These are phyloP conservation scores for Standfussiana lucernea DNA, from an alignment of 2,888 invertebrate genomes.

Conservation along the genomic window DNA sequence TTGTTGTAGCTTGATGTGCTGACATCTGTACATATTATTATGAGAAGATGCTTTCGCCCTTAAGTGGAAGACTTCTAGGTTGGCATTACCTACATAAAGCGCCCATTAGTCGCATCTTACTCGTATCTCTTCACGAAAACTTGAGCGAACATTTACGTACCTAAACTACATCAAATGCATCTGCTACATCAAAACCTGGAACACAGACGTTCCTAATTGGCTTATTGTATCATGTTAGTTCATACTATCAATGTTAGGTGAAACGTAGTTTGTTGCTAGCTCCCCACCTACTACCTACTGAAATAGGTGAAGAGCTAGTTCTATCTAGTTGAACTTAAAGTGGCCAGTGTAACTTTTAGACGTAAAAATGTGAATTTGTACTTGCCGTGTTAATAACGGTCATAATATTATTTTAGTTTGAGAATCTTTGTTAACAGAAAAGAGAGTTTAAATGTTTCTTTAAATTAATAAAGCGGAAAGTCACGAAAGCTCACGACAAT, in stretches of 20 bases:
- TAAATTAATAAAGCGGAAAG: background rate
- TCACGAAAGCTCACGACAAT: background rate
- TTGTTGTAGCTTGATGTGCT: too few relatives aligned
- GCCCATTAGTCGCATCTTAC: too few relatives aligned
- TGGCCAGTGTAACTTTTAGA: background rate
- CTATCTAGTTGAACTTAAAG: slow-evolving; percentile 1
- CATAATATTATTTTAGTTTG: background rate
- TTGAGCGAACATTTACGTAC: background rate
- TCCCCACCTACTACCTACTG: background rate
- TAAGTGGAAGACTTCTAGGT: too few relatives aligned
- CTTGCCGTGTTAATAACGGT: background rate
- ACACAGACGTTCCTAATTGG: slow-evolving; percentile 10
- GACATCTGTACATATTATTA: too few relatives aligned
- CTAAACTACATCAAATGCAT: slow-evolving; percentile 14
- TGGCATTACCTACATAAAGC: too few relatives aligned
- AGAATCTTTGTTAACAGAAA: background rate
- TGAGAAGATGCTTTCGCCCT: too few relatives aligned
- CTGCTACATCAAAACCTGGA: background rate
- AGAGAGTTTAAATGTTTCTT: background rate
- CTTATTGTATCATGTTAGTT: slow-evolving; percentile 3
- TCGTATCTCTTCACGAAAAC: slow-evolving; percentile 2
- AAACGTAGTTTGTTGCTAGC: background rate
- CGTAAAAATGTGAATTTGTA: background rate
- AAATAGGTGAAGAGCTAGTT: background rate
- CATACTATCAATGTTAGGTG: background rate